These are phyloP conservation scores for Tamandua tetradactyla DNA, from an alignment of 2,797 vertebrate genomes.

Conservation along the genomic window DNA sequence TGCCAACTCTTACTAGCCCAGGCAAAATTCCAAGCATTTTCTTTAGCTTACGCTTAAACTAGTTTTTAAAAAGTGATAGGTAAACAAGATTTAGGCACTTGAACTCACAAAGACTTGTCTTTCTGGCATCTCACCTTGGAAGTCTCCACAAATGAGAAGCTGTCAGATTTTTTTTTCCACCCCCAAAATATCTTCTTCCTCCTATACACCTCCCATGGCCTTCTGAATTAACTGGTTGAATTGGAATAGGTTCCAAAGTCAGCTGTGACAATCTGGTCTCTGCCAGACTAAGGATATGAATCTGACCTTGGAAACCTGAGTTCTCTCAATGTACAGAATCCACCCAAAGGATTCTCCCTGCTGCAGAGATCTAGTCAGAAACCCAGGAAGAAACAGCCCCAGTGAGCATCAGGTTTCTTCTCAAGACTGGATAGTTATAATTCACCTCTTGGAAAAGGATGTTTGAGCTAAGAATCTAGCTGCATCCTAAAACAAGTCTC, in stretches of 20 bases:
- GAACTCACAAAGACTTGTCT: slow-evolving; percentile 51
- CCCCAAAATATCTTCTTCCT: background rate
- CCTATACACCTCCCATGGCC: background rate
- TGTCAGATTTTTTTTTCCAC: background rate
- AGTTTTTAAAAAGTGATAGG: slow-evolving; percentile 39
- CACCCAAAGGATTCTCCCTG: background rate
- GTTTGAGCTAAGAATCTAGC: background rate
- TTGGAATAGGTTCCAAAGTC: slow-evolving; percentile 26
- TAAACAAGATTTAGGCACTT: slow-evolving; percentile 67
- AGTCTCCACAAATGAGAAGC: slow-evolving; percentile 21
- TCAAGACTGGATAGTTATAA: background rate
- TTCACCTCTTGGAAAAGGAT: background rate
- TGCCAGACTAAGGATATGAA: slow-evolving; percentile 19
- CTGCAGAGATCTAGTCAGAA: background rate
- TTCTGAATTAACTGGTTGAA: slow-evolving; percentile 10
- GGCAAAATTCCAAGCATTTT: slow-evolving; percentile 63
- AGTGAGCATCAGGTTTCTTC: background rate
- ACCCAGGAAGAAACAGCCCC: background rate
- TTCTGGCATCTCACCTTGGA: slow-evolving; percentile 41
- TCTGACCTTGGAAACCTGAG: slow-evolving; percentile 38
- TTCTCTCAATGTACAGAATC: background rate
- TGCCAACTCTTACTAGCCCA: slow-evolving; percentile 47
- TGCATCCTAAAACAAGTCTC: background rate
- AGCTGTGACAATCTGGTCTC: slow-evolving; percentile 51
- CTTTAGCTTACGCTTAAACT: slow-evolving; percentile 64